A percentile compares a stretch with the other conserved stretches of the same genome.
These are phyloP conservation scores for Exocentrus adspersus DNA, from an alignment of 2,888 invertebrate species.

Conservation along the genomic window DNA sequence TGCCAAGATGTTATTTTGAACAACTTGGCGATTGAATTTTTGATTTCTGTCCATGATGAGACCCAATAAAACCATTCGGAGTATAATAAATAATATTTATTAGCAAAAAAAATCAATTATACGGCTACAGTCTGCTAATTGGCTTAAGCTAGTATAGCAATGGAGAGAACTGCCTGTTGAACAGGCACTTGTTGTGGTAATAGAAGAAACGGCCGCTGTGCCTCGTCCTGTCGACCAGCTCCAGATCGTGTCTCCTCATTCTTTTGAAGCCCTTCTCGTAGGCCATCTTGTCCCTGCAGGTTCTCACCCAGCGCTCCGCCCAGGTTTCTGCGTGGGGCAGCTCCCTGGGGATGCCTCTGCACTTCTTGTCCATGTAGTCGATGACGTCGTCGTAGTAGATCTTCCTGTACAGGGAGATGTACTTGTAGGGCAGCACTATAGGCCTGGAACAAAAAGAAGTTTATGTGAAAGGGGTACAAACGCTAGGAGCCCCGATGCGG, in stretches of 20 bases:
- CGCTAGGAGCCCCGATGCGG: too few species aligned
- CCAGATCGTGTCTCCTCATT: conserved; percentile 53
- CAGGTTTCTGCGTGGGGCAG: conserved; percentile 84
- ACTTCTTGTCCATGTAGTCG: conserved; percentile 81
- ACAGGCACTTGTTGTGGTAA: conserved; percentile 79
- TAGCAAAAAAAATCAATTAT: conserved; percentile 9
- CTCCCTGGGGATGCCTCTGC: conserved; percentile 73
- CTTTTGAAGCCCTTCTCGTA: conserved; percentile 50
- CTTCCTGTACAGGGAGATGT: conserved; percentile 84
- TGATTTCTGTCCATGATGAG: too few species aligned
- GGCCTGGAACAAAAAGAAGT: conserved; percentile 73
- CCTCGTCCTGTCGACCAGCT: conserved; percentile 71
- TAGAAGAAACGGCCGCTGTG: conserved; percentile 76
- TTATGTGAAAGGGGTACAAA: too few species aligned
- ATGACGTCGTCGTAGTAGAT: conserved; percentile 90
- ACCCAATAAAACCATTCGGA: not conserved
- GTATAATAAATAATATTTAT: conserved; percentile 17
- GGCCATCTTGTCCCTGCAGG: conserved; percentile 67
- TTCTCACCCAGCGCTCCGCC: conserved; percentile 83
- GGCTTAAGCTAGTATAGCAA: conserved; percentile 48
- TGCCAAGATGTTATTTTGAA: too few species aligned
- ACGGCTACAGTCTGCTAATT: not conserved
- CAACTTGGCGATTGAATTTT: too few species aligned
- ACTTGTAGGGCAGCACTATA: conserved; percentile 82
- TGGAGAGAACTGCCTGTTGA: conserved; percentile 76